Conservation (phyloP, 2,113 vertebrate genomes). For the Elephantulus edwardii region DNA sequence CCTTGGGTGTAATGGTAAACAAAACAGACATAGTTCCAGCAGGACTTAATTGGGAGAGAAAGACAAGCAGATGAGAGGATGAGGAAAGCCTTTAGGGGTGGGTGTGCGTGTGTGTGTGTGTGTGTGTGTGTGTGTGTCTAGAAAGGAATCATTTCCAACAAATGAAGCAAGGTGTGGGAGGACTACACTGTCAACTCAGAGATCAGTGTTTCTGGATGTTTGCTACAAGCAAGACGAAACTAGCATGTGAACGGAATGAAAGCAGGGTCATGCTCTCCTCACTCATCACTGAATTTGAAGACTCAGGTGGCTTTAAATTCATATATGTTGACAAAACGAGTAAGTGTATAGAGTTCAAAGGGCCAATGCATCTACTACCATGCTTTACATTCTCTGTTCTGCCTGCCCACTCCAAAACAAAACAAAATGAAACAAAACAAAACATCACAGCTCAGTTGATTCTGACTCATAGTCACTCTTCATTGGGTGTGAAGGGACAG, state of each 20-base stretch:
- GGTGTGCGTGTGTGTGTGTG: no score
- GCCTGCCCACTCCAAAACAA: no score
- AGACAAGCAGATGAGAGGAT: neutral
- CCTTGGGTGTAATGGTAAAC: neutral
- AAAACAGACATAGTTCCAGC: neutral
- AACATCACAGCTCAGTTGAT: no score
- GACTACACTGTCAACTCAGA: neutral
- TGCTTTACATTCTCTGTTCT: no score
- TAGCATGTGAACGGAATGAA: neutral
- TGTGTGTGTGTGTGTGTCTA: neutral
- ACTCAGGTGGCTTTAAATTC: neutral
- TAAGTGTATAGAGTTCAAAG: neutral
- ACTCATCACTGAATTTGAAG: neutral
- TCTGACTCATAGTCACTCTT: no score
- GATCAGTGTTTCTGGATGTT: neutral
- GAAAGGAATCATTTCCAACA: neutral
- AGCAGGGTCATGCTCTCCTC: neutral
- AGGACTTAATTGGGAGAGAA: neutral
- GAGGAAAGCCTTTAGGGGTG: neutral
- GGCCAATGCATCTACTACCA: neutral
- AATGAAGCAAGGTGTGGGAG: fast-evolving
- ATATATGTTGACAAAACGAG: neutral
- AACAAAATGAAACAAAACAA: no score
- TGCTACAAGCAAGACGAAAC: neutral
- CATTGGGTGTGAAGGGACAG: no score